phyloP scores from a whole-genome alignment of 2,888 invertebrate genomes.

The Monochamus alternatus region DNA sequence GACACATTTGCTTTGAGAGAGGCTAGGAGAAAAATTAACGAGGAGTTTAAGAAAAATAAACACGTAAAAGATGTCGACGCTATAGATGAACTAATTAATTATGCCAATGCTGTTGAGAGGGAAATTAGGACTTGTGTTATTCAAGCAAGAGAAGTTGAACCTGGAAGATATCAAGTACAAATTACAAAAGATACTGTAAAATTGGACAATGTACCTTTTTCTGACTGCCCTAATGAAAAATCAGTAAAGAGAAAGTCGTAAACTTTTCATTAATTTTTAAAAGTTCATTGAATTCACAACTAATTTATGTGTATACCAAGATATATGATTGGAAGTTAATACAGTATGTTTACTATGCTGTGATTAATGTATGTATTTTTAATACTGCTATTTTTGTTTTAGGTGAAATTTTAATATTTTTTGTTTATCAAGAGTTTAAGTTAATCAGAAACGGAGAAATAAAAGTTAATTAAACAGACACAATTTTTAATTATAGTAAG shows the following conservation, averaged over 20 bases:
- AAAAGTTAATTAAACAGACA: too few relatives aligned
- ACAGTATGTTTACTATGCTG: too few relatives aligned
- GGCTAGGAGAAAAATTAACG: slow-evolving; percentile 82
- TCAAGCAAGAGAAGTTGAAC: slow-evolving; percentile 80
- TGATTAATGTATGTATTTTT: too few relatives aligned
- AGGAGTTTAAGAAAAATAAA: slow-evolving; percentile 81
- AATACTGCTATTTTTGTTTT: too few relatives aligned
- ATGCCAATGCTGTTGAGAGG: slow-evolving; percentile 79
- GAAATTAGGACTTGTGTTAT: slow-evolving; percentile 83
- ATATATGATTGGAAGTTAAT: too few relatives aligned
- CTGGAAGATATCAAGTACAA: slow-evolving; percentile 77
- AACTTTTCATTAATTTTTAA: too few relatives aligned
- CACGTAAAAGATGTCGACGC: slow-evolving; percentile 74
- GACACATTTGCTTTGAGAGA: slow-evolving; percentile 78
- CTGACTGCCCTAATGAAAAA: slow-evolving; percentile 40
- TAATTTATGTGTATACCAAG: too few relatives aligned
- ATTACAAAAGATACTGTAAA: slow-evolving; percentile 77
- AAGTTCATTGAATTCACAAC: too few relatives aligned
- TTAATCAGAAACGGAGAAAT: too few relatives aligned
- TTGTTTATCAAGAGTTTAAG: too few relatives aligned
- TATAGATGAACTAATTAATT: slow-evolving; percentile 80
- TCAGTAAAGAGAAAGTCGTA: not conserved
- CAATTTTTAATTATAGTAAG: too few relatives aligned
- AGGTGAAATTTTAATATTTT: too few relatives aligned
- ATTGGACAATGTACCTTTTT: slow-evolving; percentile 76